These are phyloP conservation scores for Branchipolynoe longqiensis DNA, from an alignment of 2,888 invertebrate species.

Conservation along the genomic window DNA sequence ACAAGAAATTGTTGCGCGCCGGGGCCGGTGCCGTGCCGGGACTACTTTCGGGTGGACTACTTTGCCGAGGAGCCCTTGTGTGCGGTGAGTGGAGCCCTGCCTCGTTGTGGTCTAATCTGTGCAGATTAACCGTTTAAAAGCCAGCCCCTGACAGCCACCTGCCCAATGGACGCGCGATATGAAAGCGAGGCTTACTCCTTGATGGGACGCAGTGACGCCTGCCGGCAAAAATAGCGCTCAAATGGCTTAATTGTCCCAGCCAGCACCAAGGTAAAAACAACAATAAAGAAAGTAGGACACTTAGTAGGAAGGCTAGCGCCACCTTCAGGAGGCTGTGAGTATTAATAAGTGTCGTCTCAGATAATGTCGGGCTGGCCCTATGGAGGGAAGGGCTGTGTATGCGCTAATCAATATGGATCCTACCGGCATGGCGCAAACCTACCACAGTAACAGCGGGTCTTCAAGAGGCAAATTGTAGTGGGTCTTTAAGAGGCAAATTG, in stretches of 20 bases:
- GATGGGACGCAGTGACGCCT: constrained; percentile 18
- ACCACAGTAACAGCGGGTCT: too few species aligned
- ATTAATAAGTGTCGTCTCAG: too few species aligned
- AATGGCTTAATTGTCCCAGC: constrained; percentile 35
- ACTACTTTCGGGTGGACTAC: constrained; percentile 29
- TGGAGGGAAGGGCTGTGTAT: too few species aligned
- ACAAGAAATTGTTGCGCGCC: constrained; percentile 33
- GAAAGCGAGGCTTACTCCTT: constrained; percentile 18
- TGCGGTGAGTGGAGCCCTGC: not conserved
- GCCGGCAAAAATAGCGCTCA: not conserved
- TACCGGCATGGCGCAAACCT: too few species aligned
- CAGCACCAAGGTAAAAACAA: too few species aligned
- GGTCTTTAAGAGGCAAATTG: too few species aligned
- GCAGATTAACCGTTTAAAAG: constrained; percentile 35
- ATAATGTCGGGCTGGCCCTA: too few species aligned
- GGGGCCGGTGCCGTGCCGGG: not conserved
- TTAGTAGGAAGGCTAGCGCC: not conserved
- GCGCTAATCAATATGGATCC: too few species aligned
- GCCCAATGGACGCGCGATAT: not conserved
- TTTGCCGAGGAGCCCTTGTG: not conserved
- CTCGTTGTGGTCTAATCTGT: constrained; percentile 35
- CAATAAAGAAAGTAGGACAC: constrained; percentile 24
- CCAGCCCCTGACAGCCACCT: constrained; percentile 10
- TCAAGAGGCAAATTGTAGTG: too few species aligned
- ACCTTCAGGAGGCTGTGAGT: too few species aligned